A percentile compares a stretch with the other conserved stretches of the same genome.
phyloP scores from a whole-genome alignment of 2,888 invertebrate genomes.

The Muschampia staudingeri region DNA sequence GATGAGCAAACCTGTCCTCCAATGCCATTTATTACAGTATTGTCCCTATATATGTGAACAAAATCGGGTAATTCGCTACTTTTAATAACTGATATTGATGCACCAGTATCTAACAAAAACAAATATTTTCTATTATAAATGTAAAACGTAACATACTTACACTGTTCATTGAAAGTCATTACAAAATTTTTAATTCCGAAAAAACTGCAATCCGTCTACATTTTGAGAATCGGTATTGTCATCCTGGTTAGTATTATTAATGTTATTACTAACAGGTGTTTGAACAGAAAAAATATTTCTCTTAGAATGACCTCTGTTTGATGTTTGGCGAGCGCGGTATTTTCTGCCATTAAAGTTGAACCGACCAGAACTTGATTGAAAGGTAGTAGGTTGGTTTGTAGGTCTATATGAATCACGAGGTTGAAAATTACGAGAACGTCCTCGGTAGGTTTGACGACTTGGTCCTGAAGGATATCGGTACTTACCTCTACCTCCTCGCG shows the following conservation, averaged over 20 bases:
- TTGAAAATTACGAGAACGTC: too few species aligned
- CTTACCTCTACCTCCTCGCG: background rate
- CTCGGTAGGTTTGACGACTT: too few species aligned
- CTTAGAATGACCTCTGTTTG: too few species aligned
- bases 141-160: background rate
- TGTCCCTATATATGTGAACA: background rate
- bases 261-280: too few species aligned
- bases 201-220: background rate
- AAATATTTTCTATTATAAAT: slow-evolving; percentile 1
- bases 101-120: background rate
- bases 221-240: too few species aligned
- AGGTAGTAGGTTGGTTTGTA: too few species aligned
- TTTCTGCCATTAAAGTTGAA: too few species aligned
- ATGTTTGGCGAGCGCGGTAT: too few species aligned
- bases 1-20: background rate
- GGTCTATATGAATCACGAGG: too few species aligned
- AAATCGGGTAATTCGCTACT: background rate
- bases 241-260: too few species aligned
- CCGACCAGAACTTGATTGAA: too few species aligned
- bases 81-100: slow-evolving; percentile 2
- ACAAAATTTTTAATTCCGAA: background rate
- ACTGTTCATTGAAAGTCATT: slow-evolving; percentile 1
- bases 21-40: background rate
- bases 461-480: background rate
- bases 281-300: too few species aligned